A percentile compares a stretch with the other conserved stretches of the same genome.
Conservation (phyloP, 2,888 invertebrate genomes). For the Phyto melanocephala region DNA sequence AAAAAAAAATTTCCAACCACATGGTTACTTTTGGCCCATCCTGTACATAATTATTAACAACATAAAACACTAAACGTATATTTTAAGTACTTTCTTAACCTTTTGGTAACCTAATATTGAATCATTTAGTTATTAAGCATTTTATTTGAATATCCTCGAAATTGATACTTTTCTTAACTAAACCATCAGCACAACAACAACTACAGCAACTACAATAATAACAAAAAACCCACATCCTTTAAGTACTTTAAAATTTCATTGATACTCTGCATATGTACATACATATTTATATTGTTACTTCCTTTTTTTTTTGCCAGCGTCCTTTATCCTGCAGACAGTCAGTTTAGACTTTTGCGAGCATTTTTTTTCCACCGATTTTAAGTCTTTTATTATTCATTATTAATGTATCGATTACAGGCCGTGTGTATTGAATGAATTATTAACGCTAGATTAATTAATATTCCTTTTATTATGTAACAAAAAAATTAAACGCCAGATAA, state of each 20-base stretch:
- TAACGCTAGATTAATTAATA: conserved; percentile 64
- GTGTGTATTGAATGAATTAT: conserved; percentile 59
- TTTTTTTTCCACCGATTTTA: neutral
- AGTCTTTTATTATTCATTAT: conserved; percentile 54
- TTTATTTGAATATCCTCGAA: conserved; percentile 36
- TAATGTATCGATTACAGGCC: conserved; percentile 52
- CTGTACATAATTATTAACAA: no score
- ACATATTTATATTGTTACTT: conserved; percentile 27
- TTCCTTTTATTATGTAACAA: conserved; percentile 40
- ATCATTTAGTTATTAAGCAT: neutral
- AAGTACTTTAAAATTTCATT: conserved; percentile 49
- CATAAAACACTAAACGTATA: neutral
- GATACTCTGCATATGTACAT: neutral
- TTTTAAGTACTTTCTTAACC: neutral
- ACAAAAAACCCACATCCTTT: conserved; percentile 19
- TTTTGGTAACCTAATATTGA: neutral
- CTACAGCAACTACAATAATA: neutral
- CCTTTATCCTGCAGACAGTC: conserved; percentile 11
- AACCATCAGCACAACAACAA: neutral
- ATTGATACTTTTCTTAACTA: conserved; percentile 35
- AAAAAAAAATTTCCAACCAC: no score
- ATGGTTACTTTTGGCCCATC: no score
- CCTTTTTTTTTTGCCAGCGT: conserved; percentile 7
- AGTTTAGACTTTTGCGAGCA: neutral
- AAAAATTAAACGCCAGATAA: conserved; percentile 18